Evolutionary conservation across 2,888 invertebrate species (phyloP).

Genomic region (Blera fallax): DNA sequence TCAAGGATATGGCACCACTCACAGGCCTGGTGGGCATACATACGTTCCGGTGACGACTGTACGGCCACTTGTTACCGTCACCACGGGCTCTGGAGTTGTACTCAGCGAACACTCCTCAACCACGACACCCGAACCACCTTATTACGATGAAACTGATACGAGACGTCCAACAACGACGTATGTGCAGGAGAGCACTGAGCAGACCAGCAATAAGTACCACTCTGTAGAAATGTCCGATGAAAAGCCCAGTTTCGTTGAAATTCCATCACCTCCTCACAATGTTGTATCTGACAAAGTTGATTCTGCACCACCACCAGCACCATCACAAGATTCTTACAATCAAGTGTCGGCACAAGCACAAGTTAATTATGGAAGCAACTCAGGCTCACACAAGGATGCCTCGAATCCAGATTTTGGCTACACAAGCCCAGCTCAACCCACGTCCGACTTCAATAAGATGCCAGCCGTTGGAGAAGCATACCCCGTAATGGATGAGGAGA

Average conservation of each 20-base stretch:
- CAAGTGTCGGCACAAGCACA: constrained; percentile 14
- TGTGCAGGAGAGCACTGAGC: constrained; percentile 22
- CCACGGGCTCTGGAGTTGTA: constrained; percentile 52
- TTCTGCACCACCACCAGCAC: constrained; percentile 25
- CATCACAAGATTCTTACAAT: constrained; percentile 49
- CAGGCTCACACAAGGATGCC: constrained; percentile 54
- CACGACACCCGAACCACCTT: constrained; percentile 36
- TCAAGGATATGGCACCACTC: constrained; percentile 77
- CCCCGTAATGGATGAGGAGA: constrained; percentile 75
- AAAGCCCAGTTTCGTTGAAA: constrained; percentile 50
- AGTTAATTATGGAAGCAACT: constrained; percentile 58
- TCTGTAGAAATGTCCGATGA: constrained; percentile 63
- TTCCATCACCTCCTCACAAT: constrained; percentile 44
- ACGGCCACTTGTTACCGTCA: constrained; percentile 30
- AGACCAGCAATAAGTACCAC: constrained; percentile 59
- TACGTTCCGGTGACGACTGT: constrained; percentile 34
- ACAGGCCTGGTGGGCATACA: constrained; percentile 29
- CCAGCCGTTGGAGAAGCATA: constrained; percentile 79
- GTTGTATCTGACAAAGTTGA: constrained; percentile 33
- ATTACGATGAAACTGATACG: constrained; percentile 74
- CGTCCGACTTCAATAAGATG: constrained; percentile 80
- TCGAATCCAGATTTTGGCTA: constrained; percentile 76
- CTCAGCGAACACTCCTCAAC: constrained; percentile 38
- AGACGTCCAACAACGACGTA: constrained; percentile 69
- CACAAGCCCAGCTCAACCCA: constrained; percentile 78